A percentile compares a stretch with the other conserved stretches of the same genome.
These are phyloP conservation scores for Trachymyrmex septentrionalis DNA, from an alignment of 1,140 invertebrate genomes.

Conservation along the genomic window DNA sequence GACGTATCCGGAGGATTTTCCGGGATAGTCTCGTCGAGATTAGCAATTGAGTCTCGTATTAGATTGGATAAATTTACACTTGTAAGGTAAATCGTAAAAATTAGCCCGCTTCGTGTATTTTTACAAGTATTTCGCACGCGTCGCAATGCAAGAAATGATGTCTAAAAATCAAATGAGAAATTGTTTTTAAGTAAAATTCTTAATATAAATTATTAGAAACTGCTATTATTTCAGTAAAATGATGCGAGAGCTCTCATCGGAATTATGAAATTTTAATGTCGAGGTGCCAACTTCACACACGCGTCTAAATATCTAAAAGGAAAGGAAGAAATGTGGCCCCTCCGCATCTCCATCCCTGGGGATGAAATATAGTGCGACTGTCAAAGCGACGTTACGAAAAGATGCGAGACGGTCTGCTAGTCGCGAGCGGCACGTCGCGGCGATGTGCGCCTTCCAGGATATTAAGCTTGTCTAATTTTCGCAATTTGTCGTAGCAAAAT, in stretches of 20 bases:
- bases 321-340: neutral
- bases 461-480: conserved; percentile 80
- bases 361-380: neutral
- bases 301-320: neutral
- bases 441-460: conserved; percentile 58
- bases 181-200: no score
- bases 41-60: neutral
- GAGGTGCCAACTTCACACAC: no score
- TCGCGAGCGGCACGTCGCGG: neutral
- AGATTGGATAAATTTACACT: neutral
- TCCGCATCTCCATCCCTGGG: neutral
- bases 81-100: neutral
- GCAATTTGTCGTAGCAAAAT: conserved; percentile 79
- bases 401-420: conserved; percentile 19
- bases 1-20: neutral
- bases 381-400: neutral
- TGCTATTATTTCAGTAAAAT: no score
- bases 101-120: neutral
- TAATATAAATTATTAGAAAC: no score
- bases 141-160: neutral
- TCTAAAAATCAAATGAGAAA: no score
- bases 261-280: no score
- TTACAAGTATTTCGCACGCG: no score
- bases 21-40: neutral
- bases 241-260: no score